A percentile compares a stretch with the other conserved stretches of the same genome.
phyloP scores from a whole-genome alignment of 2,797 vertebrate species.

The Tapirus indicus region DNA sequence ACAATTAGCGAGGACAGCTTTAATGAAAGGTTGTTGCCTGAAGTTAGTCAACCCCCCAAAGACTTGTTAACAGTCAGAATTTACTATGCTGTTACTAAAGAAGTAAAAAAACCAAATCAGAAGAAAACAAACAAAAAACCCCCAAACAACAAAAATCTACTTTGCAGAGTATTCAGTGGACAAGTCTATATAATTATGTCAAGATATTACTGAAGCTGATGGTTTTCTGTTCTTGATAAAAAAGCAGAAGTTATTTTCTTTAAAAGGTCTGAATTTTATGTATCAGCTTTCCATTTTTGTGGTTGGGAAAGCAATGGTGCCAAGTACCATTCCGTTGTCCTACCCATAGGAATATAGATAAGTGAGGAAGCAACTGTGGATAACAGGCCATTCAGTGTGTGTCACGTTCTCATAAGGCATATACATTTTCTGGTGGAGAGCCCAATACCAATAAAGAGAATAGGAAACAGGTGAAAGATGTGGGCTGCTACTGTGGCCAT shows the following conservation, averaged over 20 bases:
- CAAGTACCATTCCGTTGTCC: not conserved
- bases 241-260: not conserved
- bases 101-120: not conserved
- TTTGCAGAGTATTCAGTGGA: not conserved
- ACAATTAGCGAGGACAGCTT: slow-evolving; percentile 41
- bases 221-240: not conserved
- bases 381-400: too few relatives aligned
- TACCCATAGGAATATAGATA: not conserved
- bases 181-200: not conserved
- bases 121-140: not conserved
- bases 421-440: not conserved
- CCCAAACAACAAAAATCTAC: not conserved
- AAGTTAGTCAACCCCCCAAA: not conserved
- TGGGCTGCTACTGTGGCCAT: not conserved
- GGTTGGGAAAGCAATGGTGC: not conserved
- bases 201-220: not conserved
- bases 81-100: not conserved
- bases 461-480: rapidly evolving
- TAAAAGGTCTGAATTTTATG: not conserved
- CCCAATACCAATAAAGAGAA: not conserved
- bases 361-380: not conserved
- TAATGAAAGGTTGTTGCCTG: not conserved
- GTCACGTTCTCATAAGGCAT: not conserved
- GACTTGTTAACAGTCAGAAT: not conserved
- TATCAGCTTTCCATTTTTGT: not conserved